Base-by-base conservation (phyloP, 2,113 vertebrate species). In the Danio rerio region DNA sequence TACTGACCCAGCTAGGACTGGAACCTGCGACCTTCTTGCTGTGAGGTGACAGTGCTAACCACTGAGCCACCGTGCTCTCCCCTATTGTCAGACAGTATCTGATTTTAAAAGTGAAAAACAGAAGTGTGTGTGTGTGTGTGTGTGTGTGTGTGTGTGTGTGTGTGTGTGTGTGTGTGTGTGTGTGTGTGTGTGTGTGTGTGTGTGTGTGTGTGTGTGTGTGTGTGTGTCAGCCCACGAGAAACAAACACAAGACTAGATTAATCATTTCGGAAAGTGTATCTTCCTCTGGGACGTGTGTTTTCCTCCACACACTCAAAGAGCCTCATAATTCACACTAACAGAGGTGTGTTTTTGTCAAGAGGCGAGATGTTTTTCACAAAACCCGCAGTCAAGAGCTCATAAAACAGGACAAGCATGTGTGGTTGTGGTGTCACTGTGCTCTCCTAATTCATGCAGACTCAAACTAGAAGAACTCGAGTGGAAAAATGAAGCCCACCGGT, bases 211-310 rank as follows among this genome's bases (percentile, higher is more conserved):
- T 74, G 71, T 56, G 56, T 11, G n/a, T 45, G 16, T n/a, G 11
- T 81, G 53, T 53, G 50, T 10, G 78, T 55, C 49, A 42, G 65
- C n/a, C 62, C 50, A 58, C 43, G 15, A 58, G 21, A 70, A 68
- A 69, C 31, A 69, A 43, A 69, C n/a, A 69, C 31, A n/a, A 58
- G 71, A 45, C 21, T 55, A 59, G 73, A 75, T 75, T 75, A 13
- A 47, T 75, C 42, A 12, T 58, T 75, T 58, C 13, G 58, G 9
- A 74, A 58, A 43, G 21, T 9, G 40, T 40, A 43, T 16, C 16
- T 18, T 58, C 40, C 72, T 58, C 9, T 58, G 71, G 31, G 53
- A 74, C 43, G 40, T 6, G 0, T 58, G 10, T 75, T 53, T 58
- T 74, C 31, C 18, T 56, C 9, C 53, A 12, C 52, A 7, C 16